These are phyloP conservation scores for Plagodis pulveraria DNA, from an alignment of 2,888 invertebrate genomes.

Conservation along the genomic window DNA sequence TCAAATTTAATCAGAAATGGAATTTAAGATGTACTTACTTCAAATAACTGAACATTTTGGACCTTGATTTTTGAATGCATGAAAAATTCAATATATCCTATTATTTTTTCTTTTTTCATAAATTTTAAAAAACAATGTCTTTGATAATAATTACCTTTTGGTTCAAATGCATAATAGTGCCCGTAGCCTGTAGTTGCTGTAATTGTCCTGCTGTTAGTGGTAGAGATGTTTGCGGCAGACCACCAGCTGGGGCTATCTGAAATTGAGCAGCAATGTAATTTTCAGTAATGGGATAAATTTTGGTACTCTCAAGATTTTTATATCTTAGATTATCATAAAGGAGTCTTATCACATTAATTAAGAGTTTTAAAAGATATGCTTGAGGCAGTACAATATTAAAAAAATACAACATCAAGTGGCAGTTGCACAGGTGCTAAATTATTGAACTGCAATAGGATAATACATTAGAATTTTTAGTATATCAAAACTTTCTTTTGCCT, in stretches of 20 bases:
- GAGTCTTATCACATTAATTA: too few relatives aligned
- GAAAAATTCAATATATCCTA: constrained; percentile 3
- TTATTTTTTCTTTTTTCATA: not conserved
- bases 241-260: constrained; percentile 77
- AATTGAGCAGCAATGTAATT: not conserved
- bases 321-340: too few relatives aligned
- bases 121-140: too few relatives aligned
- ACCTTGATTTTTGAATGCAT: constrained; percentile 6
- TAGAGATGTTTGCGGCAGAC: constrained; percentile 70
- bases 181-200: constrained; percentile 75
- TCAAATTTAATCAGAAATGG: not conserved
- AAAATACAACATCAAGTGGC: too few relatives aligned
- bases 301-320: too few relatives aligned
- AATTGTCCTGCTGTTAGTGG: constrained; percentile 74
- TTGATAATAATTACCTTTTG: constrained; percentile 67
- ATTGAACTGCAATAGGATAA: too few relatives aligned
- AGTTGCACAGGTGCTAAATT: too few relatives aligned
- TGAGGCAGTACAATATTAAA: too few relatives aligned
- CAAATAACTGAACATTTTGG: constrained; percentile 6
- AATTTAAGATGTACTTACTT: constrained; percentile 7
- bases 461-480: too few relatives aligned
- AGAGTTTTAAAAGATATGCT: too few relatives aligned
- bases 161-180: constrained; percentile 78
- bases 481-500: too few relatives aligned
- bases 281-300: too few relatives aligned